Evolutionary conservation across 2,113 vertebrate species (phyloP).

Genomic region (Grallaria varia): DNA sequence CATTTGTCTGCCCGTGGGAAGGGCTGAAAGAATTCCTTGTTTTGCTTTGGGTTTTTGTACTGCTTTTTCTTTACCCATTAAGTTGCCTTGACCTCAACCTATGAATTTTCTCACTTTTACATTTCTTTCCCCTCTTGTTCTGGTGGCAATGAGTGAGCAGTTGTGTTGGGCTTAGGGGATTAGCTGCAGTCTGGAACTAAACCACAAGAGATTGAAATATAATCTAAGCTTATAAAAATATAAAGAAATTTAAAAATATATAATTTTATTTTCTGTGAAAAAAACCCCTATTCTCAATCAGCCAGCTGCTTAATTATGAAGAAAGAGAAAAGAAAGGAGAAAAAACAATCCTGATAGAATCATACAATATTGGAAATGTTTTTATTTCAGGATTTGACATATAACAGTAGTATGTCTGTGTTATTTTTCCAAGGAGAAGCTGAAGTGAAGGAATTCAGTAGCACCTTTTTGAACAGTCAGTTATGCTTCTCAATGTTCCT

Average conservation of each 20-base stretch:
- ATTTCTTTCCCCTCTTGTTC: neutral
- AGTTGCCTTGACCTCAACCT: neutral
- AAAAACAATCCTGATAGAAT: neutral
- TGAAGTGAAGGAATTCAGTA: neutral
- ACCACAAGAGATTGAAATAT: neutral
- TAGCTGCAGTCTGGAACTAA: neutral
- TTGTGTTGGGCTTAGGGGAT: neutral
- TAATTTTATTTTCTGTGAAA: neutral
- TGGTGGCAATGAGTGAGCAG: rapidly evolving
- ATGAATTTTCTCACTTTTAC: neutral
- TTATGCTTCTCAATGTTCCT: neutral
- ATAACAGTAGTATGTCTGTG: neutral
- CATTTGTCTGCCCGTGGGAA: neutral
- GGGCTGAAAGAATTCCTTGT: neutral
- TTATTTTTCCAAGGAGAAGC: neutral
- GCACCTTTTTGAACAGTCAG: neutral
- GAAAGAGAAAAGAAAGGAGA: neutral
- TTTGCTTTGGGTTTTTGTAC: neutral
- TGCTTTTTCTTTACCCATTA: neutral
- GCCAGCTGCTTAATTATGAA: neutral
- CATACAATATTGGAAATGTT: neutral
- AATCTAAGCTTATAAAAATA: neutral
- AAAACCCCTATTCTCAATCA: neutral
- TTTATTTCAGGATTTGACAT: neutral
- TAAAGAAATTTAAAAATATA: neutral